A percentile compares a stretch with the other conserved stretches of the same genome.
phyloP scores from a whole-genome alignment of 2,113 vertebrate species.

The Poeciliopsis turrubarensis region DNA sequence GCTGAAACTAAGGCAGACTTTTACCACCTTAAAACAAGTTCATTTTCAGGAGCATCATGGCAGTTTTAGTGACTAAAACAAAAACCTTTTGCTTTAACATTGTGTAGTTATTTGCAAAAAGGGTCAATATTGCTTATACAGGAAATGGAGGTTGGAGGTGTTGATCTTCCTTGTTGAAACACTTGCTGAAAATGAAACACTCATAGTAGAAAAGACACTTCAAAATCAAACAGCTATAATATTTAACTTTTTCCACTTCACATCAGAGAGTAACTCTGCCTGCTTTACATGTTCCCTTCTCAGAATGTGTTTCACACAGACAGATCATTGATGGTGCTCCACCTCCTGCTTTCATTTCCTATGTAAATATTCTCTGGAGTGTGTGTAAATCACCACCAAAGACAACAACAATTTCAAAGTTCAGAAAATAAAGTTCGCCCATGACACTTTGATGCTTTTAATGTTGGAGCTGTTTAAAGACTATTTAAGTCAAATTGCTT shows the following conservation, averaged over 20 bases:
- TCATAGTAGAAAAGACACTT: neutral
- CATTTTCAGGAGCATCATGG: neutral
- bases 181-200: neutral
- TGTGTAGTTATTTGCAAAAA: neutral
- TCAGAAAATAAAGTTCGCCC: neutral
- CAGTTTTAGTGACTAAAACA: too few species aligned
- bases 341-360: neutral
- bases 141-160: neutral
- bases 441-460: neutral
- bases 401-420: neutral
- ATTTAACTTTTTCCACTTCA: too few species aligned
- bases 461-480: neutral
- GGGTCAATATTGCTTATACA: too few species aligned
- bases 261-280: neutral
- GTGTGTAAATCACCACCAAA: neutral
- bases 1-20: neutral
- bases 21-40: neutral
- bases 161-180: neutral
- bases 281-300: neutral
- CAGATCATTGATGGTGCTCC: neutral
- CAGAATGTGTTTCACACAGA: neutral
- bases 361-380: neutral
- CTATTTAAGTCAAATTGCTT: neutral
- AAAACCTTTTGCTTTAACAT: neutral
- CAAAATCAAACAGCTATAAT: neutral